Base-by-base conservation (phyloP, 1,140 invertebrate species). In the Fragariocoptes setiger region DNA sequence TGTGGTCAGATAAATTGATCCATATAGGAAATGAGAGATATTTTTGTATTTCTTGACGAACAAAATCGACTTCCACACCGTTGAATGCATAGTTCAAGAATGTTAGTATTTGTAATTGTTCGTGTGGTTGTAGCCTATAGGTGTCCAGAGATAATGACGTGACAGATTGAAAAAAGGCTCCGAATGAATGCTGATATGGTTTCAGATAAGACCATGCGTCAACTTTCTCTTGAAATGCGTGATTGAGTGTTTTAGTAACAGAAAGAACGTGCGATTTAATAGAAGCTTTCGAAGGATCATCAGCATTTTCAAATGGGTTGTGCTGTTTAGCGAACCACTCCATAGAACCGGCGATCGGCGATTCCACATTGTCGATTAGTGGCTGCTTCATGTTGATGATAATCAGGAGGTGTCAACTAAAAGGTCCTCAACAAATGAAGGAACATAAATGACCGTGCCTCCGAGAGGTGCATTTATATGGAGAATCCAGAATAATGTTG, bases 51-150 rank as follows among this genome's bases (percentile, higher is more conserved):
- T 88, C 77, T 50, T 85, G 75, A 22, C 88, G 58, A 37, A 94
- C 80, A 5, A 97, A 54, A 47, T 76, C 74, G 18, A 90, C 73
- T 41, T 53, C 51, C 37, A 69, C 51, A 49, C 80, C 90, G 51
- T 88, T 92, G 47, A 95, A 90, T 54, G 82, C 83, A 55, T 94
- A 82, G 55, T 85, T 86, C 0, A 97, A 58, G 56, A 95, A 92
- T 12, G 88, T 66, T 3, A 95, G 62, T 21, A 95, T 51, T 0
- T 73, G 68, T 75, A 83, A 53, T 86, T 76, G 56, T 95, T 83
- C 35, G 66, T 65, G 15, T 54, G n/a, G 4, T 39, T 45, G 17
- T 53, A 47, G 58, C 48, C 54, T 49, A 22, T 59, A 49, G 21
- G 76, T 66, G 42, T 62, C 60, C 1, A 88, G 56, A 42, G 69